These are phyloP conservation scores for Plebejus argus DNA, from an alignment of 2,888 invertebrate species.

Conservation along the genomic window DNA sequence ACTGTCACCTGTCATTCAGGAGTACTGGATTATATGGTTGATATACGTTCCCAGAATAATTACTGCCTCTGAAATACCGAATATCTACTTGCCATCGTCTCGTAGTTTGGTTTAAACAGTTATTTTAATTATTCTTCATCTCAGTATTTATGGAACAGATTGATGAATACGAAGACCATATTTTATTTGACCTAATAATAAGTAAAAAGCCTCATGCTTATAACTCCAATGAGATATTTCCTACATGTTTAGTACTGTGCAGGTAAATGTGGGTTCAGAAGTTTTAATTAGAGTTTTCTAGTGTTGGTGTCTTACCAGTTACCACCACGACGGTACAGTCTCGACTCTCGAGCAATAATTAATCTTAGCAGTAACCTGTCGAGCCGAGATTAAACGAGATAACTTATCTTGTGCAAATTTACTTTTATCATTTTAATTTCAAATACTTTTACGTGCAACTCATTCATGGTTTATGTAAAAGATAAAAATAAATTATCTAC, in stretches of 20 bases:
- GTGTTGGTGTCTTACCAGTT: neutral
- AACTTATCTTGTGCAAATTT: slow-evolving; percentile 9
- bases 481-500: slow-evolving; percentile 5
- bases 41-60: slow-evolving; percentile 16
- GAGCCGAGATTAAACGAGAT: slow-evolving; percentile 24
- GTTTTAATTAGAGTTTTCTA: no score
- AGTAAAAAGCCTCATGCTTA: no score
- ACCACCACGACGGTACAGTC: neutral
- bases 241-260: no score
- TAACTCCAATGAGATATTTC: no score
- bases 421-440: neutral
- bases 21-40: slow-evolving; percentile 9
- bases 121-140: no score
- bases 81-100: neutral
- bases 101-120: neutral
- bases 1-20: slow-evolving; percentile 25
- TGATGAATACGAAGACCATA: no score
- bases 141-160: no score
- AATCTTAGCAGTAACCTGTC: neutral
- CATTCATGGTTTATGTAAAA: slow-evolving; percentile 15
- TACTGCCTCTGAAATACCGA: neutral
- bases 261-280: no score
- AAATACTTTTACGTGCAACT: slow-evolving; percentile 7
- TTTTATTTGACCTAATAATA: no score
- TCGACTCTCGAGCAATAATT: no score